Evolutionary conservation across 2,797 vertebrate genomes (phyloP), one percentile per base, ranked within the genome.

Genomic region (Antennarius maculatus): DNA sequence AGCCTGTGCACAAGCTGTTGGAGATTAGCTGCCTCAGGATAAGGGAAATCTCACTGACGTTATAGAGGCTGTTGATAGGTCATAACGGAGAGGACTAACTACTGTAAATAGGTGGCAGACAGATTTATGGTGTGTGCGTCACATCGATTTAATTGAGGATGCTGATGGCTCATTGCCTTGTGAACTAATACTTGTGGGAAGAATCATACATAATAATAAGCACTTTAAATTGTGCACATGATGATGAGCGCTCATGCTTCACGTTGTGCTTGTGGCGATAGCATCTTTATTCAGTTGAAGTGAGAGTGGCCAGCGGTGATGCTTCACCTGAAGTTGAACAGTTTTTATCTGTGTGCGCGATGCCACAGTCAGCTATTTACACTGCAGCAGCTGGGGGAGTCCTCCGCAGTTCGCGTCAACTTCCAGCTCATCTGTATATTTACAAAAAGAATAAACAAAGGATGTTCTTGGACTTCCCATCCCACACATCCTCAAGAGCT

Each of bases 381-480:
- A 58, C 0, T 77, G 65, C 7, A 2, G 7, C 15, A 1, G 46
- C 54, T 2, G 5, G 41, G 66, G 78, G 63, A 71, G 47, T 80
- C 64, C 76, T 76, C 41, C 14, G 16, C 52, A 45, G 15, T 37
- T 56, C 43, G 12, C 54, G 43, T 72, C 50, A 61, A 65, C 50
- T 62, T 76, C 55, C 76, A 62, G 50, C 74, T 74, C 39, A 34
- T 77, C 54, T 27, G 74, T 79, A 69, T 90, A 83, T 92, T 91
- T 91, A 90, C 81, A 52, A 52, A 70, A 72, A 48, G 79, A 66
- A 79, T 91, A 90, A 91, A 90, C 88, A 84, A 66, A 83, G 83
- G 80, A 88, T 82, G 88, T 86, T 63, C 42, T 15, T 0, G 58
- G 58, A 83, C 83, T 62, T 71, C 71, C 71, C 69, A 66, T 80